Conservation (phyloP, 1,140 invertebrate genomes). For the Probaryconus sp. region DNA sequence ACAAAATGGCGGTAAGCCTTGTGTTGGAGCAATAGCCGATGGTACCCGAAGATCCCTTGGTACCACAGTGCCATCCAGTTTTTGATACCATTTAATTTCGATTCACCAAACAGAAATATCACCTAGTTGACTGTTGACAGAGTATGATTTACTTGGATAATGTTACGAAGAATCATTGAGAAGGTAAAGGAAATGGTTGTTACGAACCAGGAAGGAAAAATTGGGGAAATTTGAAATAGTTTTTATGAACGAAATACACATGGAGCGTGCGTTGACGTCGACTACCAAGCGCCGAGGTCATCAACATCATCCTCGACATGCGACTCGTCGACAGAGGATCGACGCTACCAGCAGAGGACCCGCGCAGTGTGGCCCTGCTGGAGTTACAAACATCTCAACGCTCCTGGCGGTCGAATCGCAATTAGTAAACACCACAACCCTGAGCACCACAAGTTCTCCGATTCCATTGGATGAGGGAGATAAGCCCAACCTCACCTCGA, state of each 20-base stretch:
- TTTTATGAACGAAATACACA: too few species aligned
- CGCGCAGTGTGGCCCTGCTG: slow-evolving; percentile 82
- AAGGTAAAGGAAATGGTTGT: neutral
- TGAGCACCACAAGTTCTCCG: slow-evolving; percentile 4
- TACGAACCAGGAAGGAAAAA: neutral
- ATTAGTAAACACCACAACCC: slow-evolving; percentile 13
- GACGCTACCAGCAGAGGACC: slow-evolving; percentile 77
- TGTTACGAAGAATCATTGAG: too few species aligned
- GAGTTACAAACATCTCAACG: slow-evolving; percentile 40
- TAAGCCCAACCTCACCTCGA: slow-evolving; percentile 45
- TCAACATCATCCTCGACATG: slow-evolving; percentile 84
- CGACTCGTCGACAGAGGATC: slow-evolving; percentile 76
- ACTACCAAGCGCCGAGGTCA: slow-evolving; percentile 84
- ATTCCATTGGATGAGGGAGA: slow-evolving; percentile 27
- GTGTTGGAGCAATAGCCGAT: neutral
- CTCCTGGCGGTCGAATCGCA: slow-evolving; percentile 30
- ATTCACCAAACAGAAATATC: too few species aligned
- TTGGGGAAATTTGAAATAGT: too few species aligned
- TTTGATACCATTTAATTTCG: too few species aligned
- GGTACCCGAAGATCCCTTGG: too few species aligned
- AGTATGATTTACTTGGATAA: too few species aligned
- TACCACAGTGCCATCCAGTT: too few species aligned
- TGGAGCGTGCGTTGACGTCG: slow-evolving; percentile 80
- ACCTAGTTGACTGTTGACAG: too few species aligned
- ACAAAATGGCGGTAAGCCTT: slow-evolving; percentile 18